Percentiles rank a stretch among this genome's conserved stretches.
These are phyloP conservation scores for Phalera bucephala DNA, from an alignment of 2,888 invertebrate species.

Conservation along the genomic window DNA sequence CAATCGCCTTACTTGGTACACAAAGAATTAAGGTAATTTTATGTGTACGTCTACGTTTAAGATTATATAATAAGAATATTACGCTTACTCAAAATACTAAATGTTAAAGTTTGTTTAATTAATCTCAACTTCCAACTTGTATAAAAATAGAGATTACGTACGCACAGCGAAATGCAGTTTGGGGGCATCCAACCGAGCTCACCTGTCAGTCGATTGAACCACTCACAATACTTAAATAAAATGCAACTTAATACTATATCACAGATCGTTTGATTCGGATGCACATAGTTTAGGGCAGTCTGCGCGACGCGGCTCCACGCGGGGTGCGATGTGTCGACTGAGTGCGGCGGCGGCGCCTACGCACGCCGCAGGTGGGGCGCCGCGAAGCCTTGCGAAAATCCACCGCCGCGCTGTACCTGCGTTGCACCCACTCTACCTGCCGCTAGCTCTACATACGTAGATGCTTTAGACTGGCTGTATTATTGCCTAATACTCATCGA, in stretches of 20 bases:
- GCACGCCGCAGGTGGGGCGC: constrained; percentile 63
- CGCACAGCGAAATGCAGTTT: constrained; percentile 17
- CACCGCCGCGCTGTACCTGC: constrained; percentile 36
- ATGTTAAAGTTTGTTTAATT: too few species aligned
- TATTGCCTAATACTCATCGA: background rate
- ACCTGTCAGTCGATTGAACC: constrained; percentile 46
- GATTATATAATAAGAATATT: too few species aligned
- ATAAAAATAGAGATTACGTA: constrained; percentile 49
- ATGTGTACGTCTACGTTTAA: too few species aligned
- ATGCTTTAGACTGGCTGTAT: background rate
- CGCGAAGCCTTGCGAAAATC: constrained; percentile 77
- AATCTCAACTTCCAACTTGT: too few species aligned
- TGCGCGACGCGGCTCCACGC: constrained; percentile 53
- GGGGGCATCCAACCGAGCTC: constrained; percentile 33
- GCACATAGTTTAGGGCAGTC: constrained; percentile 54
- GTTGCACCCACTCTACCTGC: constrained; percentile 33
- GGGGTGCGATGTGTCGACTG: constrained; percentile 55
- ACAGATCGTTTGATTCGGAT: constrained; percentile 70
- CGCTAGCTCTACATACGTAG: constrained; percentile 2
- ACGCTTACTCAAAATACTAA: too few species aligned
- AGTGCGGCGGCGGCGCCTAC: constrained; percentile 59
- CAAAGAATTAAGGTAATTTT: too few species aligned
- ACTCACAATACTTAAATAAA: constrained; percentile 50
- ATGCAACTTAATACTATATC: constrained; percentile 77
- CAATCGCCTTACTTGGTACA: constrained; percentile 43